Evolutionary conservation across 2,888 invertebrate species (phyloP), one percentile per base, ranked within the genome.

Genomic region (Drosophila sordidapex): DNA sequence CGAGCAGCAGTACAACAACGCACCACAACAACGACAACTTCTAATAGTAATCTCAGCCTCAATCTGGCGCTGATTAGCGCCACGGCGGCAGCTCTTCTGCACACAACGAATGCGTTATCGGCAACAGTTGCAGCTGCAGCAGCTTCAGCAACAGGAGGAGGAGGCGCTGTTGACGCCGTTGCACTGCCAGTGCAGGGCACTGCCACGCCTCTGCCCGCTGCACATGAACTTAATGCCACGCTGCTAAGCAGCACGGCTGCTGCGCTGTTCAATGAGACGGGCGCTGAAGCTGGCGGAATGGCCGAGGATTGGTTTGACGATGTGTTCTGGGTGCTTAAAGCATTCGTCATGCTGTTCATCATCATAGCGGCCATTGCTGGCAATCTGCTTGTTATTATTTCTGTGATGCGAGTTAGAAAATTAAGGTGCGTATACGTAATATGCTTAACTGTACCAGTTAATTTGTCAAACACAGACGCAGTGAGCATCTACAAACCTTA

Each of bases 331-430:
- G 93, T 95, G 31, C 87, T 96, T 71, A 97, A 97, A 94, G 95
- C 96, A 76, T 94, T 97, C 31, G 96, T 98, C 59, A 98, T 98
- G 97, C 95, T 96, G 48, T 95, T 97, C 88, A 98, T 98, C 74
- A 98, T 98, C 76, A 92, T 97, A 58, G 96, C 97, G 53, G 98
- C 98, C 78, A 95, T 98, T 68, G 96, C 98, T 83, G 98, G 98
- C 53, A 98, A 98, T 92, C 94, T 98, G 56, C 94, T 98, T 59
- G 98, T 98, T 79, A 98, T 98, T 81, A 96, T 97, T 46, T 96
- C 96, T 87, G 97, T 97, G 90, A 96, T 97, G 96, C 93, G 98
- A 92, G 95, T 95, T 92, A 94, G 95, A 83, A 95, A 95, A 92
- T 90, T 95, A 79, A 93, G 95, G 82, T 93, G 84, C 90, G 89